Evolutionary conservation across 2,888 invertebrate genomes (phyloP), one percentile per base, ranked within the genome.

Genomic region (Copidosoma aretas): DNA sequence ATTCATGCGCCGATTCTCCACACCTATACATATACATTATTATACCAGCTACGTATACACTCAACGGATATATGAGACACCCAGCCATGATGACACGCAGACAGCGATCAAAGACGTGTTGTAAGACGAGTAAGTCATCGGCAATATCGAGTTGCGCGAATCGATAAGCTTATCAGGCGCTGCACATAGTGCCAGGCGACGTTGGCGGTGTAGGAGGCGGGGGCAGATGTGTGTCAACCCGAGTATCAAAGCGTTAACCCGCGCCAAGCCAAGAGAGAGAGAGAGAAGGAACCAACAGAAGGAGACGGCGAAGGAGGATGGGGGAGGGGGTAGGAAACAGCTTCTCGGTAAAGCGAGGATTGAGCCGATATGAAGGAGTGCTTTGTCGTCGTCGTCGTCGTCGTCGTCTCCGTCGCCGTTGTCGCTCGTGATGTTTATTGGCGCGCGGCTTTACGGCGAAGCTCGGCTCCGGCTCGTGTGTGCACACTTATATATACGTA

Each of bases 161-260:
- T 46, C 68, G 68, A 71, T 68, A 68, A 66, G 68, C 71, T 71
- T 71, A 71, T 71, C 71, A 60, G 61, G 24, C 24, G 15, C 17
- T 1, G 22, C 25, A 24, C 65, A 65, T 60, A 68, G 60, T 65
- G 62, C 60, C 64, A 60, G 49, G 17, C n/a, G 14, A 5, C 24
- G 24, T 10, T 32, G 21, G 41, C 12, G 41, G 15, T 22, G 5
- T 22, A 54, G 24, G 21, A 22, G 52, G 22, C 24, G 10, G 25
- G 12, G 54, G 21, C 24, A 21, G 54, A 25, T 21, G 54, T 46
- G 43, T 46, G 43, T 17, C 43, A 46, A 17, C 43, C 24, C 19
- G 58, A 22, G 25, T 52, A 54, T 59, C 39, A 43, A 57, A 60
- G 54, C 22, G 2, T 19, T 39, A 2, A 32, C 15, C 21, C 32